Percentiles rank a stretch among this genome's conserved stretches.
Conservation (phyloP, 2,797 vertebrate species). For the Margarornis squamiger region DNA sequence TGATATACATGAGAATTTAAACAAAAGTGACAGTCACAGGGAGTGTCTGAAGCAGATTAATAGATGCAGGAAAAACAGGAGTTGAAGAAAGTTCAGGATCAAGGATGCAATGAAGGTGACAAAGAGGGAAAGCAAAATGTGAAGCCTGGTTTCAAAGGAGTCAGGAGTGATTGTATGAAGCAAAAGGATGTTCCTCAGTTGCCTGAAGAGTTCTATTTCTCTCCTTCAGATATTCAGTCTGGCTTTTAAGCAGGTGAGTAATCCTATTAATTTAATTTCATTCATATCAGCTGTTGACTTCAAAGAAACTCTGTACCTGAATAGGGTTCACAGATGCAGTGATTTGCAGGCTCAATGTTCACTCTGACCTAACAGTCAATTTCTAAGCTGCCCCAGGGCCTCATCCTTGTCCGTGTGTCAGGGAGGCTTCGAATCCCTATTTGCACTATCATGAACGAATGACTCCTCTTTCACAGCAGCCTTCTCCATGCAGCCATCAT, state of each 20-base stretch:
- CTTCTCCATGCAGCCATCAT: neutral
- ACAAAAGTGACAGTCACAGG: neutral
- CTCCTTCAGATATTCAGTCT: neutral
- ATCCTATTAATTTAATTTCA: neutral
- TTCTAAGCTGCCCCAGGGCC: neutral
- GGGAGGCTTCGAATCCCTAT: neutral
- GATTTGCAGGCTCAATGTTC: neutral
- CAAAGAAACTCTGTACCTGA: neutral
- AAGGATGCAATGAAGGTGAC: neutral
- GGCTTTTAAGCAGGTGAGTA: neutral
- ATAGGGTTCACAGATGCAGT: neutral
- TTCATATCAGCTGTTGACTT: neutral
- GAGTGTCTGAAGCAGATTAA: constrained; percentile 31
- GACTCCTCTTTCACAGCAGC: neutral
- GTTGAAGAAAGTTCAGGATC: constrained; percentile 27
- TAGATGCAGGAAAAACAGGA: neutral
- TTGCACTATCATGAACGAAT: neutral
- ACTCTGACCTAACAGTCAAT: neutral
- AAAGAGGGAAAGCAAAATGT: neutral
- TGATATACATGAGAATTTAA: constrained; percentile 32
- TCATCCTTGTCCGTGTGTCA: neutral
- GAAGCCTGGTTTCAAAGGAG: neutral
- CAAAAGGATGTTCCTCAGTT: neutral
- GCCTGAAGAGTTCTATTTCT: neutral
- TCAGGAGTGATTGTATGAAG: neutral